These are phyloP conservation scores for Tachysurus vachellii DNA, from an alignment of 2,113 vertebrate genomes.

Conservation along the genomic window DNA sequence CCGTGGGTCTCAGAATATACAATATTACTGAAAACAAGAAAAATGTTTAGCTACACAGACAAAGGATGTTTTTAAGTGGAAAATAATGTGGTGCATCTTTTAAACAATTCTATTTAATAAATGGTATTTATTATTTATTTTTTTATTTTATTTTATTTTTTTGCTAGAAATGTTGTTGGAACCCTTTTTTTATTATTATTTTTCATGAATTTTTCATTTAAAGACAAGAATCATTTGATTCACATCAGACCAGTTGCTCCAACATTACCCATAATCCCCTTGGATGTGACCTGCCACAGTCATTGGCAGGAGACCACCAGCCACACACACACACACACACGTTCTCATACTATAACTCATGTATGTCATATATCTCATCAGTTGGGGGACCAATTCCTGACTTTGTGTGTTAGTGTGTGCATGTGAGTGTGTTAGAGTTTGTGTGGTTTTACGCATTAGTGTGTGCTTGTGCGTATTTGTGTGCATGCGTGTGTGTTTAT, in stretches of 20 bases:
- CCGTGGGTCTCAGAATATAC: not conserved
- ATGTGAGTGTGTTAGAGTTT: too few relatives aligned
- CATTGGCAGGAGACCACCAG: slow-evolving; percentile 12
- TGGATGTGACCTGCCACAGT: slow-evolving; percentile 35
- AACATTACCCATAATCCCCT: slow-evolving; percentile 47
- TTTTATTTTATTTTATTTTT: not conserved
- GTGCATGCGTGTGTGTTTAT: too few relatives aligned
- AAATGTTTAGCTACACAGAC: not conserved
- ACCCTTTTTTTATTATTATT: not conserved
- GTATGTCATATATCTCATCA: not conserved
- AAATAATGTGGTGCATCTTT: not conserved
- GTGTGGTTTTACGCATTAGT: too few relatives aligned
- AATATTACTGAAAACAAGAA: not conserved
- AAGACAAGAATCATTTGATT: too few relatives aligned
- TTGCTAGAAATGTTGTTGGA: too few relatives aligned
- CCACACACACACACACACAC: slow-evolving; percentile 5
- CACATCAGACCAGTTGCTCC: slow-evolving; percentile 45
- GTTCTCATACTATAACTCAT: not conserved
- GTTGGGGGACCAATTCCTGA: too few relatives aligned
- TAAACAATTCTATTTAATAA: too few relatives aligned
- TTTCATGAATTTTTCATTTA: too few relatives aligned
- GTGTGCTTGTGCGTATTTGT: too few relatives aligned
- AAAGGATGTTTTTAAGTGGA: not conserved
- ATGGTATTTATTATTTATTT: not conserved
- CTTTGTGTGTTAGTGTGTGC: too few relatives aligned